These are phyloP conservation scores for Thaumatotibia leucotreta DNA, from an alignment of 1,140 invertebrate species.

Conservation along the genomic window DNA sequence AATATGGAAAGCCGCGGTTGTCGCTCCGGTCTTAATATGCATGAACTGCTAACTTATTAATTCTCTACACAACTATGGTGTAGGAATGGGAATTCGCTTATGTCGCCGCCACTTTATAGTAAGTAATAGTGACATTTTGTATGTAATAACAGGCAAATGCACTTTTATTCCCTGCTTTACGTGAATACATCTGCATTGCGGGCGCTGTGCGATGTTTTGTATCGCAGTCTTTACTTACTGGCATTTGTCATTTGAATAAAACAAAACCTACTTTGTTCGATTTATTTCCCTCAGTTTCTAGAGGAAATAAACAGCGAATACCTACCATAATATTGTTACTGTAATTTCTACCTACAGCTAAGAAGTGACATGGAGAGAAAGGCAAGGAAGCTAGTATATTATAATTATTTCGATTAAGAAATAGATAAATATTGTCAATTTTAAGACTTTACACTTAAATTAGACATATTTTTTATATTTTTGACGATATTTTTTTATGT, in stretches of 20 bases:
- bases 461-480: too few species aligned
- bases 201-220: not conserved
- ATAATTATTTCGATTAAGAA: too few species aligned
- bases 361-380: too few species aligned
- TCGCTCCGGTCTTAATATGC: slow-evolving; percentile 45
- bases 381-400: too few species aligned
- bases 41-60: slow-evolving; percentile 57
- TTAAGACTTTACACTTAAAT: too few species aligned
- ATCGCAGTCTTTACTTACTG: not conserved
- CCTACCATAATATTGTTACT: too few species aligned
- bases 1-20: slow-evolving; percentile 45
- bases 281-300: not conserved
- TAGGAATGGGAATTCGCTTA: slow-evolving; percentile 35
- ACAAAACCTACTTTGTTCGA: not conserved
- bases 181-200: slow-evolving; percentile 5
- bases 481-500: too few species aligned
- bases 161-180: slow-evolving; percentile 9
- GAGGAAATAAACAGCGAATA: too few species aligned
- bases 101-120: slow-evolving; percentile 16
- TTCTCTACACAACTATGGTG: slow-evolving; percentile 45
- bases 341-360: too few species aligned
- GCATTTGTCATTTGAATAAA: slow-evolving; percentile 3
- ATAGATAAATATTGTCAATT: too few species aligned
- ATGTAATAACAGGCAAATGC: slow-evolving; percentile 3
- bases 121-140: not conserved